phyloP scores from a whole-genome alignment of 2,888 invertebrate species.

The Himalopsyche kuldschensis region DNA sequence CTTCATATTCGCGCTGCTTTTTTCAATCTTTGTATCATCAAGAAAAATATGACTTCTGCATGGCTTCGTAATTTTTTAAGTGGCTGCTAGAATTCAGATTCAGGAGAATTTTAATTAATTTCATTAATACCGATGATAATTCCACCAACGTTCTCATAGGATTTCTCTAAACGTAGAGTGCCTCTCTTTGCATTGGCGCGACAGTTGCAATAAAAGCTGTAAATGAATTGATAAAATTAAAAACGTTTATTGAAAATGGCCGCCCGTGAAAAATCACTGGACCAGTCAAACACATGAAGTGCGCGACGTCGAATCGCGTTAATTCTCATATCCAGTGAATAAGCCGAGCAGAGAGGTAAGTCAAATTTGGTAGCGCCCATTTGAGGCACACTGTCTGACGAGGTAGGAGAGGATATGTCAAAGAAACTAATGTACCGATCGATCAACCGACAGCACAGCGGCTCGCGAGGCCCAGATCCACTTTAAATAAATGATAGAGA shows the following conservation, averaged over 20 bases:
- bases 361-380: background rate
- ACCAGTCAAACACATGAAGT: background rate
- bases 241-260: background rate
- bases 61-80: too few relatives aligned
- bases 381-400: slow-evolving; percentile 2
- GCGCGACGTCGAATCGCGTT: background rate
- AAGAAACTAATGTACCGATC: slow-evolving; percentile 15
- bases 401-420: slow-evolving; percentile 19
- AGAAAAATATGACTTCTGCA: too few relatives aligned
- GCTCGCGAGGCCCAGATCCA: background rate
- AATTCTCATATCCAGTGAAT: background rate
- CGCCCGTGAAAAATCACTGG: background rate
- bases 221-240: background rate
- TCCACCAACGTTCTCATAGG: too few relatives aligned
- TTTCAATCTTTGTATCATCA: too few relatives aligned
- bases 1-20: too few relatives aligned
- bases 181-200: too few relatives aligned
- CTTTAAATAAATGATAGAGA: background rate
- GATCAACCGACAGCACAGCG: slow-evolving; percentile 4
- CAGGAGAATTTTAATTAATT: too few relatives aligned
- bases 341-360: background rate
- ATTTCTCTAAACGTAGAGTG: too few relatives aligned
- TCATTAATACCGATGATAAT: too few relatives aligned
- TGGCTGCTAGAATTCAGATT: too few relatives aligned
- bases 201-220: background rate